Percentiles rank a stretch among this genome's conserved stretches.
These are phyloP conservation scores for Griposia aprilina DNA, from an alignment of 2,888 invertebrate species.

Conservation along the genomic window DNA sequence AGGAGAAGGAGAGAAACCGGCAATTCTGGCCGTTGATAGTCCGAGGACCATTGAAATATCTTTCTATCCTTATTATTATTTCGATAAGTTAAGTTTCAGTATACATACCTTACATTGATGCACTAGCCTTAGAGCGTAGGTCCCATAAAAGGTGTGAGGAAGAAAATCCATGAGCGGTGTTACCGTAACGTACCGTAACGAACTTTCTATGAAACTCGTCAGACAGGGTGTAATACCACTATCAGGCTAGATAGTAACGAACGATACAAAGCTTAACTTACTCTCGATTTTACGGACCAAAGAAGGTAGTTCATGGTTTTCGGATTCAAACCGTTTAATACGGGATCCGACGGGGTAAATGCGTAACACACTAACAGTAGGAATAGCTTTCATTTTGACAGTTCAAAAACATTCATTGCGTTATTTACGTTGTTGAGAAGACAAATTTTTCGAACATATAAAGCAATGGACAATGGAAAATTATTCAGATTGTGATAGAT, in stretches of 20 bases:
- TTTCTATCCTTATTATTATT: not conserved
- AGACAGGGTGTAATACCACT: conserved; percentile 22
- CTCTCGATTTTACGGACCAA: conserved; percentile 35
- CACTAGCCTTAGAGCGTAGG: not conserved
- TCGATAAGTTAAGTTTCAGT: not conserved
- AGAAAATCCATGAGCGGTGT: conserved; percentile 11
- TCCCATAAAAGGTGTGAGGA: conserved; percentile 6
- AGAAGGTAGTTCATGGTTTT: conserved; percentile 3
- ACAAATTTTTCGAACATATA: no score
- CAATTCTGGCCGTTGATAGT: not conserved
- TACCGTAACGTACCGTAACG: conserved; percentile 18
- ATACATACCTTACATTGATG: not conserved
- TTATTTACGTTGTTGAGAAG: no score
- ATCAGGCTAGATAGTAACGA: not conserved
- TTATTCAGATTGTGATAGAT: no score
- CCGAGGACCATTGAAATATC: not conserved
- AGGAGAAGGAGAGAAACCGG: not conserved
- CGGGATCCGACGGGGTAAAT: not conserved
- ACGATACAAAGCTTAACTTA: conserved; percentile 26
- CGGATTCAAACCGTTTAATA: not conserved
- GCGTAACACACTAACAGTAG: not conserved
- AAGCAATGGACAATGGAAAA: no score
- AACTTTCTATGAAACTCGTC: conserved; percentile 37
- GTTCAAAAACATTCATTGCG: no score
- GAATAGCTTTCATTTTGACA: not conserved